A percentile compares a stretch with the other conserved stretches of the same genome.
These are phyloP conservation scores for Athripsodes cinereus DNA, from an alignment of 2,888 invertebrate species.

Conservation along the genomic window DNA sequence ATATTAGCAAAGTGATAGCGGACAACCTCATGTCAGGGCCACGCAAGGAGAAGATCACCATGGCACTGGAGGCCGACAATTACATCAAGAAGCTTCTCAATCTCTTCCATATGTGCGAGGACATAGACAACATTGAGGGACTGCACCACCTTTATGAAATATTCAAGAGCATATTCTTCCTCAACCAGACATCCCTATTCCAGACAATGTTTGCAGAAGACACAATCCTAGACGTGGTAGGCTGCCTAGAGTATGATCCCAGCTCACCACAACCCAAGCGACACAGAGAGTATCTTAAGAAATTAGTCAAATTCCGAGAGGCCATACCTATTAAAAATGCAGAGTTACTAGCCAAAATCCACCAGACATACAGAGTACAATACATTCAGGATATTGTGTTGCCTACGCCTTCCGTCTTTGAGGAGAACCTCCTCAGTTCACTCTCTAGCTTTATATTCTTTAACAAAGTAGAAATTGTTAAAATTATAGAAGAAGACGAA, in stretches of 20 bases:
- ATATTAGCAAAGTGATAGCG: constrained; percentile 88
- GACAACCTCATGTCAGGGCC: constrained; percentile 84
- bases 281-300: constrained; percentile 93
- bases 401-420: constrained; percentile 98
- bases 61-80: constrained; percentile 88
- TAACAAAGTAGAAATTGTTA: constrained; percentile 99
- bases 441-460: constrained; percentile 99
- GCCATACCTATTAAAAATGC: constrained; percentile 93
- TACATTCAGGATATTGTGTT: constrained; percentile 99
- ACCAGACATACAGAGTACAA: constrained; percentile 99
- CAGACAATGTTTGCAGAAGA: constrained; percentile 98
- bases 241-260: constrained; percentile 97
- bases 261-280: constrained; percentile 76
- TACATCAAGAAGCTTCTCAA: constrained; percentile 93
- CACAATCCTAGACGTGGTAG: constrained; percentile 95
- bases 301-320: constrained; percentile 86
- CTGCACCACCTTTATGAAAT: constrained; percentile 95
- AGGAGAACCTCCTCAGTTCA: constrained; percentile 97
- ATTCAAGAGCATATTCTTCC: constrained; percentile 96
- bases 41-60: constrained; percentile 90
- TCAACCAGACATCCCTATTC: constrained; percentile 95
- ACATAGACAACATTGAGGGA: constrained; percentile 90
- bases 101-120: constrained; percentile 96
- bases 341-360: constrained; percentile 95
- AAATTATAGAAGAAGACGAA: constrained; percentile 95